phyloP scores from a whole-genome alignment of 2,797 vertebrate genomes.

The Enteromius afrohamiltoni region DNA sequence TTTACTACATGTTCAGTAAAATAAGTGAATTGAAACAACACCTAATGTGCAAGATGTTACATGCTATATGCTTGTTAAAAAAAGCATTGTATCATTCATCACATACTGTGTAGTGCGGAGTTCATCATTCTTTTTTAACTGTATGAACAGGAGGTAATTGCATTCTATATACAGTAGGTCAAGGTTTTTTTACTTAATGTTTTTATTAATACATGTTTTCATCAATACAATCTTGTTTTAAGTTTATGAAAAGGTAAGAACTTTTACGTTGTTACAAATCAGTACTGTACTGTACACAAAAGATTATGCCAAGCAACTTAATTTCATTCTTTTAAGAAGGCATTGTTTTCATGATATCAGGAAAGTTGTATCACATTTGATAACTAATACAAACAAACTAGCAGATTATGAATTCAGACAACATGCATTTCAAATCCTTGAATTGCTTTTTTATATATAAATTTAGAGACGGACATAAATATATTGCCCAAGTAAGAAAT shows the following conservation, averaged over 20 bases:
- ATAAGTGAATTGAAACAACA: neutral
- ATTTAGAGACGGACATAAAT: no score
- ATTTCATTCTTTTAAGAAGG: no score
- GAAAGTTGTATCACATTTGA: neutral
- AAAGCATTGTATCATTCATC: neutral
- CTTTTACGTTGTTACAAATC: neutral
- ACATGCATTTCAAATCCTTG: neutral
- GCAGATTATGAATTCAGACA: neutral
- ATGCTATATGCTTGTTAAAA: neutral
- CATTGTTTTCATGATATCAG: neutral
- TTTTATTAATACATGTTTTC: no score
- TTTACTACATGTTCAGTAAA: neutral
- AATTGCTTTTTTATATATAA: neutral
- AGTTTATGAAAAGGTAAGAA: neutral
- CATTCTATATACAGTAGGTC: neutral
- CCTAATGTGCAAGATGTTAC: neutral
- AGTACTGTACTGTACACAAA: neutral
- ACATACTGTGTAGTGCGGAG: neutral
- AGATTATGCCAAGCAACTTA: neutral
- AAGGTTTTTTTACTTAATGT: no score
- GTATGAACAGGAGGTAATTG: neutral
- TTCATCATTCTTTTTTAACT: neutral
- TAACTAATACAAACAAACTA: neutral
- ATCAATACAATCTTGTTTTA: neutral
- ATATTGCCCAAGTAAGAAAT: neutral